Evolutionary conservation across 1,140 invertebrate species (phyloP), one percentile per base, ranked within the genome.

Genomic region (Protaetia brevitarsis): DNA sequence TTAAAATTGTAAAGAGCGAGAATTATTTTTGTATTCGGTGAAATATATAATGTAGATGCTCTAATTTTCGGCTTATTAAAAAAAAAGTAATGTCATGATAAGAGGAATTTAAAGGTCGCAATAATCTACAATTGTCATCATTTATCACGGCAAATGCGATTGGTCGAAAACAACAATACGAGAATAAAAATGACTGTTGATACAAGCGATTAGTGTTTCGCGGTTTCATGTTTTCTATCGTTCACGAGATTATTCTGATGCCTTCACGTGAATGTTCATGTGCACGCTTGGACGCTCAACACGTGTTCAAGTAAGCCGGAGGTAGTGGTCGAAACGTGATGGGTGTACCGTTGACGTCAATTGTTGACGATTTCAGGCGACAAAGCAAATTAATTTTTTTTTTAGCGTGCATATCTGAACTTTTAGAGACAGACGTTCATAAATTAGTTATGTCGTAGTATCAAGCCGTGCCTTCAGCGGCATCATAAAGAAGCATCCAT

Each of bases 201-300:
- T 11, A 37, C 34, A 37, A 11, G 34, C 10, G 34, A 37, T 37
- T 37, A 37, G n/a, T n/a, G n/a, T n/a, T n/a, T n/a, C n/a, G 34
- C 34, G 34, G 10, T 3, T 37, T 37, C 11, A 37, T 37, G 34
- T 6, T 37, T 37, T 37, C 34, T 13, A 37, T 8, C 16, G n/a
- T 37, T 37, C 34, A 37, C 34, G 34, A 37, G 34, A 37, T 37
- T 16, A 10, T 3, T 13, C 16, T 3, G 5, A 37, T 13, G 3
- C 3, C 10, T 37, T 37, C 34, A 37, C 34, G n/a, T 45, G 41
- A 45, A 45, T 19, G 41, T 45, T 45, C 41, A 45, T 45, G 41
- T 13, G 41, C 13, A 45, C 6, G 16, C 41, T 45, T 37, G 19
- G 13, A 2, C 3, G 41, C 16, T 19, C 10, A 16, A 21, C 41